Evolutionary conservation across 2,113 vertebrate genomes (phyloP), one percentile per base, ranked within the genome.

Genomic region (Nycticorax nycticorax): DNA sequence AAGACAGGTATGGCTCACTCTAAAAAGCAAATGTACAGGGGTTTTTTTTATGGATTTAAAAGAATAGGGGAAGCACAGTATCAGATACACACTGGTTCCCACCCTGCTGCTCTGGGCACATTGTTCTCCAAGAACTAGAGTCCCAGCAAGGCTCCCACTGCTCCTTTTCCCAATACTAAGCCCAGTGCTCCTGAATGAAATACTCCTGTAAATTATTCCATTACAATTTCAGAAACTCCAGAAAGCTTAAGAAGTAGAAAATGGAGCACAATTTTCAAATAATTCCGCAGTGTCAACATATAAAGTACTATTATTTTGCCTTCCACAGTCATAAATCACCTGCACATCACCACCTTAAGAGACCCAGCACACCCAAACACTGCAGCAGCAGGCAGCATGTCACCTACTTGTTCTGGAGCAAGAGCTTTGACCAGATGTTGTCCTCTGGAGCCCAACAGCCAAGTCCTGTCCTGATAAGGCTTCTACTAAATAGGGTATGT

Each of bases 141-240:
- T 10, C 33, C 26, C 32, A 17, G 28, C 47, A 55, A 24, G 19
- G 60, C 32, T 80, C 23, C 66, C 12, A 5, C 9, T 9, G 56
- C 6, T 63, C 71, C 84, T 64, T 35, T 55, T 47, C 19, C 28
- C 1, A 43, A 12, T 4, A 9, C 17, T 3, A 6, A 79, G n/a
- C 28, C 39, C 59, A 67, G n/a, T 1, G 1, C 3, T 43, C 47
- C 9, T 0, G 3, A 32, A n/a, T 2, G n/a, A 77, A 88, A 19
- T 45, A 27, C 33, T 73, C 32, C 73, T 24, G 45, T 11, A 10
- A 62, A 53, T 39, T 15, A 85, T 52, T 4, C 39, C 57, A 35
- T 35, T 0, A 8, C 14, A 5, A 60, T 60, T 60, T 55, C 57
- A 60, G 14, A 33, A 37, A 18, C 14, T 66, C 56, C 66, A 88